Conservation (phyloP, 2,888 invertebrate genomes). For the Belgica antarctica region DNA sequence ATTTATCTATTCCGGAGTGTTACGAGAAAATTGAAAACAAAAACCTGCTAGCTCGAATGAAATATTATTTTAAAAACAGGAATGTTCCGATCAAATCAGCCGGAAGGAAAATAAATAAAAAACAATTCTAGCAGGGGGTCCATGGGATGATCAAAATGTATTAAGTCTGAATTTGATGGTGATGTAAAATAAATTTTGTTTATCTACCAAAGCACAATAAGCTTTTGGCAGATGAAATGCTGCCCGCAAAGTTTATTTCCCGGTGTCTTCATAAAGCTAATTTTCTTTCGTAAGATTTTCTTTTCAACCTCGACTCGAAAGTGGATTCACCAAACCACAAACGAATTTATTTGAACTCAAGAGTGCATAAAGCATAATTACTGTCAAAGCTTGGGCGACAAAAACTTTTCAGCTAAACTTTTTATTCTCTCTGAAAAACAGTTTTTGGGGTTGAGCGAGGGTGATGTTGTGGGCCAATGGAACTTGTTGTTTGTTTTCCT, state of each 20-base stretch:
- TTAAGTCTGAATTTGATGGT: not conserved
- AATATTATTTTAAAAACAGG: too few species aligned
- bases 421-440: not conserved
- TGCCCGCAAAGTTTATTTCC: not conserved
- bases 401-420: constrained; percentile 4
- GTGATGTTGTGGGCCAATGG: too few species aligned
- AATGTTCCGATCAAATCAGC: too few species aligned
- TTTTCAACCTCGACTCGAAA: not conserved
- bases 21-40: too few species aligned
- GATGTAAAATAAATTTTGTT: not conserved
- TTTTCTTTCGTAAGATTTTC: not conserved
- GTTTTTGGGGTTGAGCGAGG: too few species aligned
- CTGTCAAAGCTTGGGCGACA: constrained; percentile 16
- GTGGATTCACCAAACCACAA: too few species aligned
- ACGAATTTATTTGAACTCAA: constrained; percentile 17
- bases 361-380: constrained; percentile 42
- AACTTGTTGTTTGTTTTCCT: too few species aligned
- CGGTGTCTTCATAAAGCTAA: not conserved
- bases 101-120: too few species aligned
- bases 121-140: not conserved
- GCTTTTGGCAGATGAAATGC: too few species aligned
- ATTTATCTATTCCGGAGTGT: too few species aligned
- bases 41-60: too few species aligned
- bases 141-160: not conserved
- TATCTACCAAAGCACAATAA: not conserved